A percentile compares a stretch with the other conserved stretches of the same genome.
Evolutionary conservation across 1,140 invertebrate genomes (phyloP).

Genomic region (Hycleus phaleratus): DNA sequence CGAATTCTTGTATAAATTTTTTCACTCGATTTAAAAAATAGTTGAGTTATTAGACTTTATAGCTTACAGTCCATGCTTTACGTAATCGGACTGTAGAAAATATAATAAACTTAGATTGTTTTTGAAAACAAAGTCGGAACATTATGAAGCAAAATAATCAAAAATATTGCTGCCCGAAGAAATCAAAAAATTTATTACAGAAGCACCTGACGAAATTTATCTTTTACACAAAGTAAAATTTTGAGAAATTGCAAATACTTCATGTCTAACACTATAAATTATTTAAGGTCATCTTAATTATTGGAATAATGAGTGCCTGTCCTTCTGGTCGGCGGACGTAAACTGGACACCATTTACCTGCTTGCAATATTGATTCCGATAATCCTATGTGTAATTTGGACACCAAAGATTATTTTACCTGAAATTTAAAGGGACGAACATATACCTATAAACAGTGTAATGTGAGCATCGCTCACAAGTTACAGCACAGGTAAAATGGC

Average conservation of each 20-base stretch:
- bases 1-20: too few species aligned
- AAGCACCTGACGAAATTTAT: neutral
- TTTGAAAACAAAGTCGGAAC: neutral
- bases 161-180: neutral
- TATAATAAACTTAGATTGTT: neutral
- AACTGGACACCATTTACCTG: neutral
- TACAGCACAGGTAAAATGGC: too few species aligned
- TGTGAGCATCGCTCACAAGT: too few species aligned
- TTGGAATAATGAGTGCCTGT: slow-evolving; percentile 12
- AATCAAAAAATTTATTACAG: neutral
- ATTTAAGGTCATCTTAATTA: slow-evolving; percentile 9
- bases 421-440: too few species aligned
- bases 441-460: too few species aligned
- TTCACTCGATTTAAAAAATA: too few species aligned
- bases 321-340: neutral
- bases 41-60: too few species aligned
- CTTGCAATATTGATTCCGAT: too few species aligned
- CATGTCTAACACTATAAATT: neutral
- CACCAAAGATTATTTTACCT: too few species aligned
- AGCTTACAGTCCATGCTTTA: neutral
- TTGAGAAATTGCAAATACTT: neutral
- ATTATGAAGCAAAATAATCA: neutral
- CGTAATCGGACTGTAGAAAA: neutral
- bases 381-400: too few species aligned
- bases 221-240: neutral